phyloP scores from a whole-genome alignment of 2,888 invertebrate species.

The Laspeyria flexula region DNA sequence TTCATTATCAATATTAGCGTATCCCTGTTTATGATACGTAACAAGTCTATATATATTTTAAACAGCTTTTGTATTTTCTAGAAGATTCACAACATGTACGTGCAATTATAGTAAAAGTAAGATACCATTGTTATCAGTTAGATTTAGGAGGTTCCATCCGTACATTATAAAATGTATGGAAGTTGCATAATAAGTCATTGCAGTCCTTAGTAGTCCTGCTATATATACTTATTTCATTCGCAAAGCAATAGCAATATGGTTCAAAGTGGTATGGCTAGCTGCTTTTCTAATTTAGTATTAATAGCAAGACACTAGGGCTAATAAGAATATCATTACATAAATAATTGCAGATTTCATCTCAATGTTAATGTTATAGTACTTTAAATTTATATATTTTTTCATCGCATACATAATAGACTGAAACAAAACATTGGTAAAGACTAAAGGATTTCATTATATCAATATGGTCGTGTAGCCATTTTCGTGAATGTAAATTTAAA shows the following conservation, averaged over 20 bases:
- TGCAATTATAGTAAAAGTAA: neutral
- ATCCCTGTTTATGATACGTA: too few relatives aligned
- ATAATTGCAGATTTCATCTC: too few relatives aligned
- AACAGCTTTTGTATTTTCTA: too few relatives aligned
- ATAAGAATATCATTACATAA: neutral
- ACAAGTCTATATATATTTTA: too few relatives aligned
- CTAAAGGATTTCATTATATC: slow-evolving; percentile 14
- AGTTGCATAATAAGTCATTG: too few relatives aligned
- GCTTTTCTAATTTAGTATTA: neutral
- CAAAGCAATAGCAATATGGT: too few relatives aligned
- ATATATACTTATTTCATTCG: too few relatives aligned
- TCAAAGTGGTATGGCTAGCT: too few relatives aligned
- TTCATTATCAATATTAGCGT: too few relatives aligned
- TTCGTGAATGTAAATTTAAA: too few relatives aligned
- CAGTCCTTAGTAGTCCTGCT: too few relatives aligned
- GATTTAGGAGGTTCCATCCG: neutral
- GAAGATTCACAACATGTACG: neutral
- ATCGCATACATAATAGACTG: slow-evolving; percentile 27
- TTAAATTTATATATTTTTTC: neutral
- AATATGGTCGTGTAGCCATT: slow-evolving; percentile 17
- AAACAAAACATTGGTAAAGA: slow-evolving; percentile 25
- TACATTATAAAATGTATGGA: neutral
- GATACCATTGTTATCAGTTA: neutral
- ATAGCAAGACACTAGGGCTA: neutral
- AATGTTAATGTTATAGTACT: neutral